phyloP scores from a whole-genome alignment of 2,797 vertebrate species.

The Hoplostethus mediterraneus region DNA sequence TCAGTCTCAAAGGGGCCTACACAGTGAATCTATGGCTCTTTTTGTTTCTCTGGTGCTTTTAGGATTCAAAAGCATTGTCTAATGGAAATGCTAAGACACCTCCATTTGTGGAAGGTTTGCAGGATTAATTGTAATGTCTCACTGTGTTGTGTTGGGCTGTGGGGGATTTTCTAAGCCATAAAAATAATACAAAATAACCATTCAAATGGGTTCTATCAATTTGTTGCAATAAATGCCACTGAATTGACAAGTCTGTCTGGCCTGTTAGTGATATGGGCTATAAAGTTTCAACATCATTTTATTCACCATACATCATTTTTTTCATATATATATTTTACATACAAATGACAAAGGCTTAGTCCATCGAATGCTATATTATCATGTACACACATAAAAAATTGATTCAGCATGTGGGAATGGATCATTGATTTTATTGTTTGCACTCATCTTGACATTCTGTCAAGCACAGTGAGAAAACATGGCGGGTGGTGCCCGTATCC shows the following conservation, averaged over 20 bases:
- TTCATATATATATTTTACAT: conserved; percentile 32
- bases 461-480: conserved; percentile 80
- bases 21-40: conserved; percentile 17
- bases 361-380: conserved; percentile 54
- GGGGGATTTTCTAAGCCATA: not conserved
- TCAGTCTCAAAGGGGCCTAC: conserved; percentile 35
- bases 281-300: conserved; percentile 31
- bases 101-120: not conserved
- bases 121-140: not conserved
- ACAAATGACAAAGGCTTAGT: conserved; percentile 38
- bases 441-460: conserved; percentile 83
- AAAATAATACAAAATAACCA: not conserved
- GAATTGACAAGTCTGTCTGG: conserved; percentile 1
- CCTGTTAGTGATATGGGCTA: conserved; percentile 4
- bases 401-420: conserved; percentile 76
- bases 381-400: conserved; percentile 65
- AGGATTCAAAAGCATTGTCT: conserved; percentile 3
- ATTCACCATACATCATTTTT: conserved; percentile 22
- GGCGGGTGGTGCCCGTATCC: conserved; percentile 80
- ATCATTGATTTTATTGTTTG: conserved; percentile 86
- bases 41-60: conserved; percentile 25
- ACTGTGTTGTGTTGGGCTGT: not conserved
- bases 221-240: not conserved
- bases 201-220: not conserved
- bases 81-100: not conserved